phyloP scores from a whole-genome alignment of 2,888 invertebrate species.

The Cacoxenus indagator region DNA sequence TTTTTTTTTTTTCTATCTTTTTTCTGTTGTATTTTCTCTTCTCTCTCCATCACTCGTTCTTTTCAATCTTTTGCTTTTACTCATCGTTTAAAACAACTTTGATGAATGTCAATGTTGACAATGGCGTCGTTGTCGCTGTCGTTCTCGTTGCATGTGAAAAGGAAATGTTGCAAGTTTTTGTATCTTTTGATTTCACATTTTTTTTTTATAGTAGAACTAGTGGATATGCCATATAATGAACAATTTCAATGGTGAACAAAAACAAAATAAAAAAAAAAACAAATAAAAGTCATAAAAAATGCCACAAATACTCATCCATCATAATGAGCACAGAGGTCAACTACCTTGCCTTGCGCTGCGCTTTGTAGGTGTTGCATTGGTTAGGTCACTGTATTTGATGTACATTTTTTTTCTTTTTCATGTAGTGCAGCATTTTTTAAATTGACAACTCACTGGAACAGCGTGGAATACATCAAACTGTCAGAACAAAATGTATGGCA shows the following conservation, averaged over 20 bases:
- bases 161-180: constrained; percentile 4
- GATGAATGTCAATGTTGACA: constrained; percentile 21
- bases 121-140: constrained; percentile 8
- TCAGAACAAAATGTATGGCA: neutral
- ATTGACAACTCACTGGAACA: neutral
- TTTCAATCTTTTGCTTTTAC: neutral
- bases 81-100: neutral
- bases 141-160: neutral
- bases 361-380: neutral
- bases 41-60: neutral
- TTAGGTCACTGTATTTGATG: neutral
- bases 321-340: neutral
- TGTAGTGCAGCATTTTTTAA: neutral
- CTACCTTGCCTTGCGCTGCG: neutral
- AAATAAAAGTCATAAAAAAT: too few species aligned
- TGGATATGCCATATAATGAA: too few species aligned
- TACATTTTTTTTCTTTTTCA: neutral
- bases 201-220: too few species aligned
- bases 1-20: neutral
- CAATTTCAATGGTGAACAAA: too few species aligned
- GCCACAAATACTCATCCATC: too few species aligned
- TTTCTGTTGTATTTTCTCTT: neutral
- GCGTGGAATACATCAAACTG: neutral
- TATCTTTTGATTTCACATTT: neutral
- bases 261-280: too few species aligned